These are phyloP conservation scores for Gadus chalcogrammus DNA, from an alignment of 2,113 vertebrate species.

Conservation along the genomic window DNA sequence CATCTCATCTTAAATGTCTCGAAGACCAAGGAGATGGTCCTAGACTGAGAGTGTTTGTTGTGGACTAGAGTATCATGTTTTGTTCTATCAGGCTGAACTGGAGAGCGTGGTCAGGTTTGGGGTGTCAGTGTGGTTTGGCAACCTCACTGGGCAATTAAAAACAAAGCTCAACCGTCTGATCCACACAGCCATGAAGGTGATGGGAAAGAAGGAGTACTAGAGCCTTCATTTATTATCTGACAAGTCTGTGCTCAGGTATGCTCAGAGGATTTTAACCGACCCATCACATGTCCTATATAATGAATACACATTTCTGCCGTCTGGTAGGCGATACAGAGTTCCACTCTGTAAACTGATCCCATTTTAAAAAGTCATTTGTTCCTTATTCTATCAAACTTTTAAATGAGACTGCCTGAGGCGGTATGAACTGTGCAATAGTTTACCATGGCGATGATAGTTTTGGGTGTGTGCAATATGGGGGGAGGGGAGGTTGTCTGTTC, in stretches of 20 bases:
- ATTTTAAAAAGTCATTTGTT: not conserved
- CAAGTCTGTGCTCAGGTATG: not conserved
- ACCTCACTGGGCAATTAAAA: not conserved
- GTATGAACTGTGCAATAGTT: no score
- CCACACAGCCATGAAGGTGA: not conserved
- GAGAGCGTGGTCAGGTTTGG: no score
- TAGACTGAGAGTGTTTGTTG: not conserved
- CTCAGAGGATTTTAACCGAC: not conserved
- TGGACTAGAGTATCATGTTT: no score
- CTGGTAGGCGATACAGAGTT: not conserved
- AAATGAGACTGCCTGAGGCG: not conserved
- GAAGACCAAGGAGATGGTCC: not conserved
- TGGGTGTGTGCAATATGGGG: no score
- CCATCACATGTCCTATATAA: not conserved
- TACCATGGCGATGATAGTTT: no score
- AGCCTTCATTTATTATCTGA: not conserved
- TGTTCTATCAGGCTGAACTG: no score
- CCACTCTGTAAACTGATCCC: not conserved
- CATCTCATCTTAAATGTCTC: slow-evolving; percentile 8
- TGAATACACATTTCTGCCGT: not conserved
- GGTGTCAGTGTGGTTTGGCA: no score
- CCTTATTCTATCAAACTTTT: not conserved
- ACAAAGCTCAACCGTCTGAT: not conserved
- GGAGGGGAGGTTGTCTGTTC: no score
- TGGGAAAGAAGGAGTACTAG: not conserved